Percentiles rank a stretch among this genome's conserved stretches.
Conservation (phyloP, 2,797 vertebrate genomes). For the Cryptoblepharus egeriae region DNA sequence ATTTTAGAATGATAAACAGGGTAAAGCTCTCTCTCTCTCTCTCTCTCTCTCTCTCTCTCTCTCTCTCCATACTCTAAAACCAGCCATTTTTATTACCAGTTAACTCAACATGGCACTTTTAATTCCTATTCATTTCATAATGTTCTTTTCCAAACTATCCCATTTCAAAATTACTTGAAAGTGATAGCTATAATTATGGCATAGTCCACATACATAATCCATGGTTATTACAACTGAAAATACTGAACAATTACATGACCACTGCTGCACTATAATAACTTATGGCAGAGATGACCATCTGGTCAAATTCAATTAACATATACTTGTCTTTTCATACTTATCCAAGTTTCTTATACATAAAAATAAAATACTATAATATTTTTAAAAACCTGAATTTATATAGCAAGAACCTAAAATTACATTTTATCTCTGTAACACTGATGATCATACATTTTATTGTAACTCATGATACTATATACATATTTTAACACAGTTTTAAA, state of each 20-base stretch:
- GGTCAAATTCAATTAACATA: not conserved
- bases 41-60: too few relatives aligned
- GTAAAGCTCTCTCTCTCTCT: not conserved
- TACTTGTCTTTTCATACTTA: too few relatives aligned
- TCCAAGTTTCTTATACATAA: not conserved
- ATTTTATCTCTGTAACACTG: too few relatives aligned
- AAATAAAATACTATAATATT: not conserved
- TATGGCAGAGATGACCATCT: not conserved
- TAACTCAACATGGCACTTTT: not conserved
- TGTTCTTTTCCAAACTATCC: not conserved
- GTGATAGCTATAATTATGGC: not conserved
- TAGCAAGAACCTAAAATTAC: too few relatives aligned
- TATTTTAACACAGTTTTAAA: too few relatives aligned
- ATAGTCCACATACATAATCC: not conserved
- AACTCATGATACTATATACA: too few relatives aligned
- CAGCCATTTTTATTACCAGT: not conserved
- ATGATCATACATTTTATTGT: too few relatives aligned
- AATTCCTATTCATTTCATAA: not conserved
- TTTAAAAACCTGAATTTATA: too few relatives aligned
- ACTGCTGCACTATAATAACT: not conserved
- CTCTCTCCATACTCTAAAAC: not conserved
- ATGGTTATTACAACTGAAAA: not conserved
- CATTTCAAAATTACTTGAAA: not conserved
- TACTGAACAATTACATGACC: not conserved
- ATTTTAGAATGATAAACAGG: not conserved